phyloP scores from a whole-genome alignment of 64 coral and sea anemone genomes.

The Catalaphyllia jardinei region DNA sequence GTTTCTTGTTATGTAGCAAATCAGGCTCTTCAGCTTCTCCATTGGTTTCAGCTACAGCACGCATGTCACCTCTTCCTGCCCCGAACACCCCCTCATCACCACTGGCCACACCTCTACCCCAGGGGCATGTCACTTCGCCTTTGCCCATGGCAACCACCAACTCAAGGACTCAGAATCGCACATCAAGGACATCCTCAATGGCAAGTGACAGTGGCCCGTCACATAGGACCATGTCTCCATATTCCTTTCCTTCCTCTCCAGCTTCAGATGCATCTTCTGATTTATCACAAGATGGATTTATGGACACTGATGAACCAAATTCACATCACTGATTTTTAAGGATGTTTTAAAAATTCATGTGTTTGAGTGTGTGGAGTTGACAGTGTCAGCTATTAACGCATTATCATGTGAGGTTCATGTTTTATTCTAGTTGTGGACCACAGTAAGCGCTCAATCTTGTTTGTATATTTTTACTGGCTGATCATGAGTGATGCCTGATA shows the following conservation, averaged over 20 bases:
- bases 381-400: no score
- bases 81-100: conserved; percentile 71
- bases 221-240: conserved; percentile 79
- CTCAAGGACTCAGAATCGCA: conserved; percentile 47
- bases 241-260: conserved; percentile 90
- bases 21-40: conserved; percentile 63
- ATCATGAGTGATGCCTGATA: neutral
- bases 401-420: neutral
- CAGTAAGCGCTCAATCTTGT: neutral
- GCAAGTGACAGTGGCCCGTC: conserved; percentile 91
- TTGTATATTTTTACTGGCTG: conserved; percentile 21
- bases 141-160: conserved; percentile 36
- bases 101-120: conserved; percentile 81
- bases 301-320: conserved; percentile 79
- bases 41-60: conserved; percentile 74
- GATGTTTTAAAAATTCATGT: neutral
- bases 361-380: neutral
- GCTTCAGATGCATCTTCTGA: conserved; percentile 85
- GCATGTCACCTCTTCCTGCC: conserved; percentile 78
- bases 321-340: conserved; percentile 64
- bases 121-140: conserved; percentile 61
- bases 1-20: conserved; percentile 41
- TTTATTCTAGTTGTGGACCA: neutral
- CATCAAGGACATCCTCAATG: conserved; percentile 93
- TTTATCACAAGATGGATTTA: conserved; percentile 93